phyloP scores from a whole-genome alignment of 1,140 invertebrate genomes.

The Cotesia glomerata region DNA sequence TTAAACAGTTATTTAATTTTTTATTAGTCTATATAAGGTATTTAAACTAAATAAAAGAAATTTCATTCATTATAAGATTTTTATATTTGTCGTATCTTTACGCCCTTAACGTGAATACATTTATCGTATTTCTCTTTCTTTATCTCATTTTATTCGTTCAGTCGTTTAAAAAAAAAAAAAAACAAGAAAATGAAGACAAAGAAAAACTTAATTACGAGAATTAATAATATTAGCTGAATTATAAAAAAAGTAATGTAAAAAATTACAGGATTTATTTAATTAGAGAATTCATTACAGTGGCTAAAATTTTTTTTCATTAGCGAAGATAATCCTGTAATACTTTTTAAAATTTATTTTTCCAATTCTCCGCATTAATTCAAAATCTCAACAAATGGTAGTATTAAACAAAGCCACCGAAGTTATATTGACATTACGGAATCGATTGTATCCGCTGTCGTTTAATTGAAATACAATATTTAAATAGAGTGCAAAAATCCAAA shows the following conservation, averaged over 20 bases:
- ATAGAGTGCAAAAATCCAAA: slow-evolving; percentile 48
- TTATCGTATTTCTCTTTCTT: background rate
- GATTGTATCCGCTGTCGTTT: slow-evolving; percentile 48
- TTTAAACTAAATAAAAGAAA: too few species aligned
- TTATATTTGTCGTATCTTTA: slow-evolving; percentile 9
- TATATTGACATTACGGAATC: slow-evolving; percentile 50
- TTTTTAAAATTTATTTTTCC: slow-evolving; percentile 26
- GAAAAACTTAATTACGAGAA: slow-evolving; percentile 31
- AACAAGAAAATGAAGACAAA: slow-evolving; percentile 7
- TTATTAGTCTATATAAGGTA: too few species aligned
- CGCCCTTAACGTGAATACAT: slow-evolving; percentile 1
- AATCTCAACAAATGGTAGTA: slow-evolving; percentile 25
- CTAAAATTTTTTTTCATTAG: slow-evolving; percentile 26
- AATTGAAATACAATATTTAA: slow-evolving; percentile 61
- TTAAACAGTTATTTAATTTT: too few species aligned
- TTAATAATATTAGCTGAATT: slow-evolving; percentile 38
- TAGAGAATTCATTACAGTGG: slow-evolving; percentile 29
- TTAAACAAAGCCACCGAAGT: slow-evolving; percentile 48
- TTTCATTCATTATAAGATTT: background rate
- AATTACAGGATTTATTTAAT: slow-evolving; percentile 36
- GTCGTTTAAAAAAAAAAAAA: slow-evolving; percentile 20
- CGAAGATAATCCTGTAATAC: slow-evolving; percentile 22
- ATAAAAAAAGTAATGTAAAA: slow-evolving; percentile 47
- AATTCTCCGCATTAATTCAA: slow-evolving; percentile 7
- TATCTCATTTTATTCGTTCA: background rate